Evolutionary conservation across 2,797 vertebrate species (phyloP).

Genomic region (Halcyon badia): DNA sequence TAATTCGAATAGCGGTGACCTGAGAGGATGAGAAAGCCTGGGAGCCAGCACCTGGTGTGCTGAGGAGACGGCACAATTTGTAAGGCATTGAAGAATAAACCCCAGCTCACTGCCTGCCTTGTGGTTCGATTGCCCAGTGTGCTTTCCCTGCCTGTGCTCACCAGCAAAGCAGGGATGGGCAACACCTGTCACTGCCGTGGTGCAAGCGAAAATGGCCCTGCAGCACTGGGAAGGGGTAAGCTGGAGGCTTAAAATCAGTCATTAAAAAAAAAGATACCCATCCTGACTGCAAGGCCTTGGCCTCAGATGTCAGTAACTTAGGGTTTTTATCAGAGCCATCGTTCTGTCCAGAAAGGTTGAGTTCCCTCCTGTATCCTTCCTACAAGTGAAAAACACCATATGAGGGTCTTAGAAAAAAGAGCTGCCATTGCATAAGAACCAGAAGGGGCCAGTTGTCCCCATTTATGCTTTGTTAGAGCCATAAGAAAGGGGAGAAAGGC

Average conservation of each 20-base stretch:
- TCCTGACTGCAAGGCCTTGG: background rate
- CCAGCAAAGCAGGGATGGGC: fast-evolving
- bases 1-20: background rate
- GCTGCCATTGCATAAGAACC: fast-evolving
- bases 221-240: background rate
- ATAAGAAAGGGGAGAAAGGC: fast-evolving
- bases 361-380: background rate
- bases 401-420: background rate
- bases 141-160: fast-evolving
- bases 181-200: fast-evolving
- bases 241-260: background rate
- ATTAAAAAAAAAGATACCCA: background rate
- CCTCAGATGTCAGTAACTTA: background rate
- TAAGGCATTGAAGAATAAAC: background rate
- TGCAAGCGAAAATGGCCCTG: background rate
- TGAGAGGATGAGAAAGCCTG: background rate
- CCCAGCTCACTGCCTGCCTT: background rate
- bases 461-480: background rate
- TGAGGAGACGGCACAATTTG: background rate
- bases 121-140: fast-evolving
- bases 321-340: background rate
- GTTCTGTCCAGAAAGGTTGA: background rate
- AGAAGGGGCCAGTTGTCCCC: background rate
- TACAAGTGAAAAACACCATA: fast-evolving
- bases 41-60: background rate